Conservation (phyloP, 92 coral and sea anemone species). For the Umimayanthus kanabou region DNA sequence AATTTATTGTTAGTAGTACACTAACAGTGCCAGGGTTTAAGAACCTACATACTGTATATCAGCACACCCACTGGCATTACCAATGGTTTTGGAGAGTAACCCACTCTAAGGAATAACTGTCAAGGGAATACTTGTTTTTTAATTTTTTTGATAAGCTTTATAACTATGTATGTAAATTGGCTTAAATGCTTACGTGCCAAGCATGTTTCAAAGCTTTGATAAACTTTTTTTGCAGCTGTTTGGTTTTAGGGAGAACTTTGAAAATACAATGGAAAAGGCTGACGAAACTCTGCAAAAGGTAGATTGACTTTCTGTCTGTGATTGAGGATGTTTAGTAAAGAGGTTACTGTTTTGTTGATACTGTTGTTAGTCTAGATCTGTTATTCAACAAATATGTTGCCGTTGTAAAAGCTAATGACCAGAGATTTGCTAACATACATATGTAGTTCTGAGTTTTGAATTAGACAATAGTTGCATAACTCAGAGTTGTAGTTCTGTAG, state of each 20-base stretch:
- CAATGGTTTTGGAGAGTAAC: too few species aligned
- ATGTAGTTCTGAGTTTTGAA: background rate
- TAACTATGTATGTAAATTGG: background rate
- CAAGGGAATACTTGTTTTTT: too few species aligned
- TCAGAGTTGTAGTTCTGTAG: too few species aligned
- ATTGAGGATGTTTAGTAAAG: background rate
- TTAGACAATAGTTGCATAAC: too few species aligned
- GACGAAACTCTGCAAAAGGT: conserved; percentile 91
- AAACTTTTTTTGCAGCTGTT: conserved; percentile 58
- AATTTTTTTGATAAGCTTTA: too few species aligned
- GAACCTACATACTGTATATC: too few species aligned
- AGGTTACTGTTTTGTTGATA: background rate
- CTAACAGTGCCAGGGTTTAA: too few species aligned
- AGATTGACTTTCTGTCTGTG: background rate
- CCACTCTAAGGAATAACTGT: too few species aligned
- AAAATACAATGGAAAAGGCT: conserved; percentile 80
- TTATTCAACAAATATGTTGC: conserved; percentile 61
- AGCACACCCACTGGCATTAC: too few species aligned
- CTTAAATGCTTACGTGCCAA: background rate
- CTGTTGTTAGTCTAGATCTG: conserved; percentile 46
- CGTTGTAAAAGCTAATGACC: conserved; percentile 52
- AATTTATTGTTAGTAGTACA: too few species aligned
- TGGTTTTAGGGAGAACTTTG: conserved; percentile 82
- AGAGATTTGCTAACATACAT: background rate
- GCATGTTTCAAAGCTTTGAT: background rate